These are phyloP conservation scores for Eueides isabella DNA, from an alignment of 1,140 invertebrate species.

Conservation along the genomic window DNA sequence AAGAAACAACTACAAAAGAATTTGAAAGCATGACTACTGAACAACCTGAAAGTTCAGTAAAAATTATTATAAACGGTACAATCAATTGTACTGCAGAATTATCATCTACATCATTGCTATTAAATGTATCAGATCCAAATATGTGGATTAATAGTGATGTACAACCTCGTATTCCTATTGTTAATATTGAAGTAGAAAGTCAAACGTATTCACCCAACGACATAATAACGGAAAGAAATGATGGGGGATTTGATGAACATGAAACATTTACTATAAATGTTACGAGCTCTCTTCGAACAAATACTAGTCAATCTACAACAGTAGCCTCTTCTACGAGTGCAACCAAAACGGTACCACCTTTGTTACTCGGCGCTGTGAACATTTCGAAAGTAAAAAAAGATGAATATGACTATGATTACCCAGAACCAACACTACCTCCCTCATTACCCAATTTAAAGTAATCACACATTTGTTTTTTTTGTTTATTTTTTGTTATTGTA, in stretches of 20 bases:
- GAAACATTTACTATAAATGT: constrained; percentile 73
- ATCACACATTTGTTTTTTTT: constrained; percentile 38
- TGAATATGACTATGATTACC: constrained; percentile 87
- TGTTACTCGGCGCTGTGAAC: constrained; percentile 68
- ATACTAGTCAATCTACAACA: constrained; percentile 52
- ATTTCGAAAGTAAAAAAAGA: constrained; percentile 78
- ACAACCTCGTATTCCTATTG: constrained; percentile 57
- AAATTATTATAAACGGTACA: constrained; percentile 73
- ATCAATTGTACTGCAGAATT: constrained; percentile 74
- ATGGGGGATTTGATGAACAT: constrained; percentile 61
- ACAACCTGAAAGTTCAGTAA: constrained; percentile 61
- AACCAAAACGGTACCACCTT: constrained; percentile 54
- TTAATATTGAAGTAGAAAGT: constrained; percentile 55
- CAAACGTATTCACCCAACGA: constrained; percentile 64
- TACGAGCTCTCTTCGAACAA: constrained; percentile 66
- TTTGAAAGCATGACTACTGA: constrained; percentile 49
- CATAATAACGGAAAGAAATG: constrained; percentile 68
- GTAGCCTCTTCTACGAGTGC: constrained; percentile 39
- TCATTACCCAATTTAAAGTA: constrained; percentile 88
- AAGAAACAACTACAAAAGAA: constrained; percentile 35
- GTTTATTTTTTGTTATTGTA: no score
- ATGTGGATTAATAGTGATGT: constrained; percentile 52
- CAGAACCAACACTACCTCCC: constrained; percentile 87
- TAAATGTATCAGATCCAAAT: constrained; percentile 53
- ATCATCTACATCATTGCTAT: constrained; percentile 61